Percentiles rank a stretch among this genome's conserved stretches.
phyloP scores from a whole-genome alignment of 2,888 invertebrate species.

The Hirtodrosophila alboralis region DNA sequence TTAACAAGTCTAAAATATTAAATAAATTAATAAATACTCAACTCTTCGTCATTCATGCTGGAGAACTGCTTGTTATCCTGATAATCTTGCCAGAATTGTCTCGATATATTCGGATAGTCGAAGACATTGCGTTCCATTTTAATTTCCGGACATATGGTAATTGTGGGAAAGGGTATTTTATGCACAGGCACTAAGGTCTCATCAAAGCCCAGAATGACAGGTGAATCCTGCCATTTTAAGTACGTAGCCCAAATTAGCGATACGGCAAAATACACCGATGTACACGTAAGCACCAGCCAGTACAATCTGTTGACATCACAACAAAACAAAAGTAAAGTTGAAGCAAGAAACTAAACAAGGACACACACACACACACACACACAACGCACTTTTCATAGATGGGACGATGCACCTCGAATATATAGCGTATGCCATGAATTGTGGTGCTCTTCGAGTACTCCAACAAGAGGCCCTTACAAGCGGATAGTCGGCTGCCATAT shows the following conservation, averaged over 20 bases:
- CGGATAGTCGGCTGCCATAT: conserved; percentile 78
- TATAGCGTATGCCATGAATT: conserved; percentile 82
- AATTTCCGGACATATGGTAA: conserved; percentile 83
- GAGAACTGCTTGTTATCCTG: conserved; percentile 39
- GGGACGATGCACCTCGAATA: conserved; percentile 82
- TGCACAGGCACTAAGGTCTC: conserved; percentile 82
- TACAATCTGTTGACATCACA: conserved; percentile 70
- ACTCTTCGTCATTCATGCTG: conserved; percentile 53
- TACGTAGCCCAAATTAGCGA: conserved; percentile 81
- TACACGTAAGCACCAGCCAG: conserved; percentile 76
- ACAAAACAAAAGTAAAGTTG: background rate
- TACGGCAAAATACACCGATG: conserved; percentile 80
- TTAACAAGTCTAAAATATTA: no score
- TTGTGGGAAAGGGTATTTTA: conserved; percentile 82
- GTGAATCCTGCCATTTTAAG: conserved; percentile 80
- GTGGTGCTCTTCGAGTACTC: conserved; percentile 82
- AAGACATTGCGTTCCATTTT: conserved; percentile 81
- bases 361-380: no score
- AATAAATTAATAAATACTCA: conserved; percentile 47
- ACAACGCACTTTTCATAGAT: conserved; percentile 81
- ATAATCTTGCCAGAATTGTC: conserved; percentile 61
- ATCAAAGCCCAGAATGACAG: conserved; percentile 82
- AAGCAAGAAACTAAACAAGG: background rate
- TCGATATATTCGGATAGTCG: conserved; percentile 74
- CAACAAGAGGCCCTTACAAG: conserved; percentile 79